Evolutionary conservation across 2,113 vertebrate genomes (phyloP), one percentile per base, ranked within the genome.

Genomic region (Oreocharis arfaki): DNA sequence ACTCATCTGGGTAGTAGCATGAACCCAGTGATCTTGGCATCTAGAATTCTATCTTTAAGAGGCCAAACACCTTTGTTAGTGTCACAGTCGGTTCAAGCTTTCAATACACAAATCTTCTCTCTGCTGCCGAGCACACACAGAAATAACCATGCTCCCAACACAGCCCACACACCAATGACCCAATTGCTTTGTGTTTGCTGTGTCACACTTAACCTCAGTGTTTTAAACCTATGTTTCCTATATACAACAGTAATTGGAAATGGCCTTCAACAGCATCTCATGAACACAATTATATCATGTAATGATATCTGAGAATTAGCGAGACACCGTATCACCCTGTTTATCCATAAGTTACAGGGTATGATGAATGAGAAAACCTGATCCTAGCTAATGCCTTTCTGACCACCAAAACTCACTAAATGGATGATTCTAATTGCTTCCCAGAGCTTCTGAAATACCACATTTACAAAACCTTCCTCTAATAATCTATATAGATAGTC

Each of bases 41-140:
- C 96, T 87, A 95, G 93, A 97, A 97, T 78, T 91, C 71, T 94
- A 73, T 92, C 96, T 96, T 92, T 83, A 95, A 97, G 91, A 97
- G 27, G 68, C 68, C 92, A 95, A 88, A 96, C 94, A 94, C 90
- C 77, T 96, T 96, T 94, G 92, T 81, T 79, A 92, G 86, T 94
- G 89, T 61, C 61, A 89, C 5, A 1, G 94, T 73, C 37, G 30
- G 85, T 89, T 96, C 95, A 90, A 90, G 60, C n/a, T 97, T 92
- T 69, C 83, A 87, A 42, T 35, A 77, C 63, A 84, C 60, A 90
- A 82, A 78, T 44, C 24, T 80, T 12, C 12, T 75, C 59, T 56
- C 47, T 81, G 33, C 76, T 60, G 37, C 13, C 46, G 81, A 16
- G 55, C 39, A 24, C n/a, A 50, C 30, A 19, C 3, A 79, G 68